Percentiles rank a stretch among this genome's conserved stretches.
Conservation (phyloP, 2,888 invertebrate genomes). For the Stenoptilia bipunctidactyla region DNA sequence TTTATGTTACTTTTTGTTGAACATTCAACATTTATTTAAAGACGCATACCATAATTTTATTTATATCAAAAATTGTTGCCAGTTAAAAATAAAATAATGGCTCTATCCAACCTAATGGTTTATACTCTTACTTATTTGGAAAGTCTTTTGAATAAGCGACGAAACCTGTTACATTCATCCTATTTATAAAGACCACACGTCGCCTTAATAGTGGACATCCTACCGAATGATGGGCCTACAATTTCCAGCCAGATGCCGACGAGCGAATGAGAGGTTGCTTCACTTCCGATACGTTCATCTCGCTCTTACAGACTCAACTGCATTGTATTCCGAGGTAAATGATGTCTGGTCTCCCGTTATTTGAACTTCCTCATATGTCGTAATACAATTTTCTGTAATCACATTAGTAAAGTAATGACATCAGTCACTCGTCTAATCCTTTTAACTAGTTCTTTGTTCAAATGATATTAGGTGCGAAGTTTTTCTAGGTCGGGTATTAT, state of each 20-base stretch:
- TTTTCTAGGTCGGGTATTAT: background rate
- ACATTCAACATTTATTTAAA: too few species aligned
- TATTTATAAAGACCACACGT: constrained; percentile 4
- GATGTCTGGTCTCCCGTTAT: constrained; percentile 40
- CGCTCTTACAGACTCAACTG: background rate
- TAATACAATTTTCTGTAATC: constrained; percentile 58
- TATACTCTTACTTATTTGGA: background rate
- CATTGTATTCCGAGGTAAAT: constrained; percentile 10
- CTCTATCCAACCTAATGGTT: background rate
- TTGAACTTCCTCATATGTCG: constrained; percentile 32
- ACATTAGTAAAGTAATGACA: constrained; percentile 47
- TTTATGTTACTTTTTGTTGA: too few species aligned
- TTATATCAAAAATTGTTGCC: too few species aligned
- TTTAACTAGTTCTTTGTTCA: constrained; percentile 21
- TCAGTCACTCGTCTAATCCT: constrained; percentile 30
- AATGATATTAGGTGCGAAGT: constrained; percentile 1
- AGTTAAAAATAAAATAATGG: background rate
- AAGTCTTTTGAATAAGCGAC: background rate
- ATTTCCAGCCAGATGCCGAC: background rate
- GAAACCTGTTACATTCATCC: background rate
- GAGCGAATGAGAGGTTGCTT: background rate
- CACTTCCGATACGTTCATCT: background rate
- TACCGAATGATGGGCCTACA: background rate
- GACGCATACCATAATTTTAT: too few species aligned
- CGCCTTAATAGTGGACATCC: constrained; percentile 10